Conservation (phyloP, 2,797 vertebrate species). For the Gymnoscopelus braueri region DNA sequence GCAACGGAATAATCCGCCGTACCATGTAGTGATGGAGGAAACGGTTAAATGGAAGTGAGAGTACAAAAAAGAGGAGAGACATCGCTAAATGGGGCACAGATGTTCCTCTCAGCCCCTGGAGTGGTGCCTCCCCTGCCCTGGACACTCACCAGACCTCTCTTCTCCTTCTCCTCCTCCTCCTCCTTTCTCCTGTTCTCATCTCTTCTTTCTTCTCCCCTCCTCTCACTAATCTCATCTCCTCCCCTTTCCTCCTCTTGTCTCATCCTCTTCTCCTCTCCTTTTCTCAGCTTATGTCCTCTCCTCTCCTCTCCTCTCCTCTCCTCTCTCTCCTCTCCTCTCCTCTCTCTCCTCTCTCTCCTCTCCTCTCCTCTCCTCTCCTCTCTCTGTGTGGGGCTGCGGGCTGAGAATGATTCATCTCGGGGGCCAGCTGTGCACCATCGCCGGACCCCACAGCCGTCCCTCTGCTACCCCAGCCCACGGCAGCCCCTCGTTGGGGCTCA, state of each 20-base stretch:
- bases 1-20: too few relatives aligned
- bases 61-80: slow-evolving; percentile 75
- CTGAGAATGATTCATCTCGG: slow-evolving; percentile 57
- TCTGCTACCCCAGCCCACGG: slow-evolving; percentile 54
- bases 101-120: slow-evolving; percentile 72
- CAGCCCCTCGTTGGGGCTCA: slow-evolving; percentile 49
- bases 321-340: slow-evolving; percentile 17
- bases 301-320: neutral
- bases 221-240: neutral
- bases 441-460: slow-evolving; percentile 65
- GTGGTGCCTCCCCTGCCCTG: slow-evolving; percentile 67
- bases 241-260: slow-evolving; percentile 8
- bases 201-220: slow-evolving; percentile 28
- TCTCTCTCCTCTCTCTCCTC: neutral
- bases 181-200: slow-evolving; percentile 28
- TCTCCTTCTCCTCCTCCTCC: slow-evolving; percentile 44
- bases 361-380: slow-evolving; percentile 12
- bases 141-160: slow-evolving; percentile 69
- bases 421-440: slow-evolving; percentile 66
- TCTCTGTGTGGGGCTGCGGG: slow-evolving; percentile 34
- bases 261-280: slow-evolving; percentile 22
- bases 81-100: slow-evolving; percentile 82
- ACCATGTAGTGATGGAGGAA: neutral
- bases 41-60: slow-evolving; percentile 49
- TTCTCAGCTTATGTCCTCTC: neutral